Evolutionary conservation across 2,888 invertebrate genomes (phyloP), one percentile per base, ranked within the genome.

Genomic region (Corbicula japonica): DNA sequence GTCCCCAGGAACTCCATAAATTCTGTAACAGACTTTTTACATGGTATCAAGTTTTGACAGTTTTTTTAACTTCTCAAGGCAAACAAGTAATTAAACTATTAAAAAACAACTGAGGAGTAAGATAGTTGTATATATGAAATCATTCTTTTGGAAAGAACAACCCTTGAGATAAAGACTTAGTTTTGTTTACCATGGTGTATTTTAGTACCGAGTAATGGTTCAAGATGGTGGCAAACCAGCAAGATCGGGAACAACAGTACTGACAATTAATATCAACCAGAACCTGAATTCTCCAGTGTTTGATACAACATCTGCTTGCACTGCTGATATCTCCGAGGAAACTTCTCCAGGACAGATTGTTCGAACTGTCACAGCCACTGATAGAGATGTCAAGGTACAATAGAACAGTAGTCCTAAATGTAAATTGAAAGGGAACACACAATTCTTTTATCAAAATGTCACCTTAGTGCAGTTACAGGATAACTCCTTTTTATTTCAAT

Each of bases 191-290:
- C n/a, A n/a, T n/a, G n/a, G n/a, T n/a, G n/a, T n/a, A 12, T 81
- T 80, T 46, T 70, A 87, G 87, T 76, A 89, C 30, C 86, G 89
- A 32, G 86, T 92, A 6, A 63, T 82, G 12, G 92, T 89, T 0
- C 32, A 50, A n/a, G 92, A 92, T 76, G 87, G 88, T 50, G 92
- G 92, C n/a, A 76, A 65, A 21, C 92, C 91, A 44, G 76, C 89
- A 1, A 73, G 75, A 56, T 80, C 83, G 23, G 86, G 86, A 1
- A 81, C 79, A n/a, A 74, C 77, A 2, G 68, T 83, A 0, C 83
- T 91, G 30, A 85, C 79, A 1, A 88, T 92, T 23, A 84, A 80
- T 2, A 87, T 92, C 2, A 63, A 83, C 44, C 84, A 91, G 32
- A 92, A 92, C 66, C 75, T 90, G 18, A 65, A 88, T 34, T 62